A percentile compares a stretch with the other conserved stretches of the same genome.
These are phyloP conservation scores for Brenthis daphne DNA, from an alignment of 2,888 invertebrate genomes.

Conservation along the genomic window DNA sequence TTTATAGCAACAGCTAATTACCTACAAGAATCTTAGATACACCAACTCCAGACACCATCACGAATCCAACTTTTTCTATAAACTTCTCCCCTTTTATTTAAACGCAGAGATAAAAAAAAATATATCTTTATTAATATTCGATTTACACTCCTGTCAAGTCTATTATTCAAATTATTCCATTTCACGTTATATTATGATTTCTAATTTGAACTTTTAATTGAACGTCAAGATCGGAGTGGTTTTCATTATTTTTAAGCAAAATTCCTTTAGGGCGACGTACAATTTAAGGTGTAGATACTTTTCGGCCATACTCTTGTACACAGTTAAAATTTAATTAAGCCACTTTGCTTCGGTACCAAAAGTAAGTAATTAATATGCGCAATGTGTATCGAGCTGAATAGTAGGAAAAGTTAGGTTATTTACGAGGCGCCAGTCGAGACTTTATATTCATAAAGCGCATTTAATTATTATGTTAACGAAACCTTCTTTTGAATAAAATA, in stretches of 20 bases:
- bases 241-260: conserved; percentile 21
- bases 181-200: conserved; percentile 26
- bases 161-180: conserved; percentile 20
- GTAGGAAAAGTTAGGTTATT: conserved; percentile 74
- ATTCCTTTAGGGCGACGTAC: conserved; percentile 9
- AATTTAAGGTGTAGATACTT: conserved; percentile 22
- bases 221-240: conserved; percentile 16
- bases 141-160: conserved; percentile 11
- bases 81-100: neutral
- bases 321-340: conserved; percentile 39
- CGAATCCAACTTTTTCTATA: neutral
- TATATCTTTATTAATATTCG: neutral
- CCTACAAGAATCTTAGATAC: conserved; percentile 70
- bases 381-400: conserved; percentile 72
- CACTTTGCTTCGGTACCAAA: conserved; percentile 36
- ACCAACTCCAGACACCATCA: conserved; percentile 48
- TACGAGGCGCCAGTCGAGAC: conserved; percentile 72
- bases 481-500: conserved; percentile 80
- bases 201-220: conserved; percentile 23
- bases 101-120: neutral
- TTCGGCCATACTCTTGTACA: conserved; percentile 23
- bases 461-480: conserved; percentile 82
- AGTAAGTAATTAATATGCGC: conserved; percentile 67
- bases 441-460: conserved; percentile 80
- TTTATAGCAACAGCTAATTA: conserved; percentile 76